Conservation (phyloP, 2,797 vertebrate species). For the Falco berigora region DNA sequence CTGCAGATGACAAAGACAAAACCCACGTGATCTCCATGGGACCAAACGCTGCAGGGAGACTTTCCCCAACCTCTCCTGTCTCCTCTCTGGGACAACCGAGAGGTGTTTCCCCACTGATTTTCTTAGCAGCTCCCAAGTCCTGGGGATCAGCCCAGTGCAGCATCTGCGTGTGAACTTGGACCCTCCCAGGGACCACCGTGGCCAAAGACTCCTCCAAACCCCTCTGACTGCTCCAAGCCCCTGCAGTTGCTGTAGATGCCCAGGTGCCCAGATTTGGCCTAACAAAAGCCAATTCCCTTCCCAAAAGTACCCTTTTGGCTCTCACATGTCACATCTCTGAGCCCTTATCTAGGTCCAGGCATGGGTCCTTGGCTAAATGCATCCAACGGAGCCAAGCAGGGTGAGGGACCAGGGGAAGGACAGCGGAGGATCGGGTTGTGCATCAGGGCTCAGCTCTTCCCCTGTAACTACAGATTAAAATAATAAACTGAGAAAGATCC, state of each 20-base stretch:
- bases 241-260: background rate
- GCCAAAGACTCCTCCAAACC: background rate
- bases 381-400: background rate
- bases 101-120: background rate
- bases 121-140: background rate
- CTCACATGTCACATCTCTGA: background rate
- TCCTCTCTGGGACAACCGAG: background rate
- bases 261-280: background rate
- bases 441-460: background rate
- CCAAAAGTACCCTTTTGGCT: background rate
- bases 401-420: background rate
- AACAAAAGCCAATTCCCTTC: background rate
- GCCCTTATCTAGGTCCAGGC: background rate
- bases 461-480: slow-evolving; percentile 36
- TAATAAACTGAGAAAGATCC: slow-evolving; percentile 12
- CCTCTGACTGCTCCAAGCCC: background rate
- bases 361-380: background rate
- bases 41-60: background rate
- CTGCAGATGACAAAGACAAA: background rate
- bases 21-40: background rate
- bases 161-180: background rate
- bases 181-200: background rate
- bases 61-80: background rate
- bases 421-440: background rate
- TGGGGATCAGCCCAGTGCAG: background rate